phyloP scores from a whole-genome alignment of 2,888 invertebrate species.

The Archaeoteleia sp. region DNA sequence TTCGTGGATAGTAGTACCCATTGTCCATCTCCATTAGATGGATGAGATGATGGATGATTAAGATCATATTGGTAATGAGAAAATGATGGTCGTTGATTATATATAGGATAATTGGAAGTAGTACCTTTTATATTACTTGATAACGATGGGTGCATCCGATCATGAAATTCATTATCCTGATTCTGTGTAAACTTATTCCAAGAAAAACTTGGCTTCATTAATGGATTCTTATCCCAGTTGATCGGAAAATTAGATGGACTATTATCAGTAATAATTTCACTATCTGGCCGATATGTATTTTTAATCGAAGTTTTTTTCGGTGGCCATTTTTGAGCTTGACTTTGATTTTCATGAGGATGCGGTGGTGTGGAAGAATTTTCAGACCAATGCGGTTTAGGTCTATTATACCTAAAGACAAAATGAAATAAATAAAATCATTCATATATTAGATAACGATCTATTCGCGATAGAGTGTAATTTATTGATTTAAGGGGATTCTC shows the following conservation, averaged over 20 bases:
- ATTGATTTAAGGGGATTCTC: no score
- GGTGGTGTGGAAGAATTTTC: slow-evolving; percentile 53
- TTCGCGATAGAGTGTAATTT: no score
- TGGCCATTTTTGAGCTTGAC: slow-evolving; percentile 72
- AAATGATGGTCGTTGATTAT: slow-evolving; percentile 66
- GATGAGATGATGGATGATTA: slow-evolving; percentile 78
- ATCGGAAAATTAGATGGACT: slow-evolving; percentile 77
- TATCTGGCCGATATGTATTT: slow-evolving; percentile 65
- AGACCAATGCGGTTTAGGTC: slow-evolving; percentile 66
- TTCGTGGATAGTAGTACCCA: slow-evolving; percentile 87
- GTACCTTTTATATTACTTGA: slow-evolving; percentile 56
- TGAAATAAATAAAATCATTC: no score
- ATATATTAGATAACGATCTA: no score
- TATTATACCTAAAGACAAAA: slow-evolving; percentile 63
- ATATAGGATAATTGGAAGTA: slow-evolving; percentile 55
- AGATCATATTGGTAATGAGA: slow-evolving; percentile 75
- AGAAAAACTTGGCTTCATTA: slow-evolving; percentile 57
- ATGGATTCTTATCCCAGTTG: slow-evolving; percentile 66
- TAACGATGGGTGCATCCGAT: slow-evolving; percentile 63
- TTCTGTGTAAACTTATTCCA: slow-evolving; percentile 58
- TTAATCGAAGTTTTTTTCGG: slow-evolving; percentile 74
- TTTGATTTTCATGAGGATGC: slow-evolving; percentile 54
- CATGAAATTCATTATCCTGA: slow-evolving; percentile 53
- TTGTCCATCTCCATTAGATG: slow-evolving; percentile 82
- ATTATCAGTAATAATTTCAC: slow-evolving; percentile 78